Evolutionary conservation across 2,888 invertebrate genomes (phyloP).

Genomic region (Pterostichus madidus): DNA sequence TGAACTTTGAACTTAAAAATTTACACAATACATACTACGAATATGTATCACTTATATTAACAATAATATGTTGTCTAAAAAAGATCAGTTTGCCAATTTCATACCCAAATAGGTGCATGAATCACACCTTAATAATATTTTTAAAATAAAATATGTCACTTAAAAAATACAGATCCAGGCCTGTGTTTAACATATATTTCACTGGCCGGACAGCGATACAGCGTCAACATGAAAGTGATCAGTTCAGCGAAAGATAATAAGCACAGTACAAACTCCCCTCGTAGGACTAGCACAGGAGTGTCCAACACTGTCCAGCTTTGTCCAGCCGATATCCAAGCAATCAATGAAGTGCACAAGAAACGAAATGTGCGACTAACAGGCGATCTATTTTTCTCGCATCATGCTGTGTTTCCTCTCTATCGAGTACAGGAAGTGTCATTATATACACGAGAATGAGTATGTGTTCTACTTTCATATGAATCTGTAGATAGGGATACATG

Average conservation of each 20-base stretch:
- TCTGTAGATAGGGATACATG: no score
- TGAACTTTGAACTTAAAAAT: no score
- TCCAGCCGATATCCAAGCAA: background rate
- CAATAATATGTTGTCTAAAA: no score
- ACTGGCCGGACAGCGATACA: background rate
- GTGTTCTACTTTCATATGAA: no score
- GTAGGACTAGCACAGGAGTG: background rate
- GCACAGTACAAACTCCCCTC: background rate
- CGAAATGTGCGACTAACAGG: background rate
- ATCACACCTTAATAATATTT: no score
- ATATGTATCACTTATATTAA: no score
- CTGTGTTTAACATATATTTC: background rate
- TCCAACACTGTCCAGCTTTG: background rate
- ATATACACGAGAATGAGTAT: background rate
- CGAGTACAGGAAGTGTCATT: background rate
- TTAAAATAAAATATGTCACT: no score
- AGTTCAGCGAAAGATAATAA: background rate
- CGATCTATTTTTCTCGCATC: constrained; percentile 15
- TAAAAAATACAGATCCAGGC: background rate
- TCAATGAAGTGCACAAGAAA: background rate
- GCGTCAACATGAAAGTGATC: constrained; percentile 7
- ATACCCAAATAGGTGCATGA: no score
- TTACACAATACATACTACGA: no score
- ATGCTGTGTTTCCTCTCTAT: background rate
- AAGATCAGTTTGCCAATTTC: no score